Evolutionary conservation across 2,888 invertebrate genomes (phyloP), one percentile per base, ranked within the genome.

Genomic region (Patella depressa): DNA sequence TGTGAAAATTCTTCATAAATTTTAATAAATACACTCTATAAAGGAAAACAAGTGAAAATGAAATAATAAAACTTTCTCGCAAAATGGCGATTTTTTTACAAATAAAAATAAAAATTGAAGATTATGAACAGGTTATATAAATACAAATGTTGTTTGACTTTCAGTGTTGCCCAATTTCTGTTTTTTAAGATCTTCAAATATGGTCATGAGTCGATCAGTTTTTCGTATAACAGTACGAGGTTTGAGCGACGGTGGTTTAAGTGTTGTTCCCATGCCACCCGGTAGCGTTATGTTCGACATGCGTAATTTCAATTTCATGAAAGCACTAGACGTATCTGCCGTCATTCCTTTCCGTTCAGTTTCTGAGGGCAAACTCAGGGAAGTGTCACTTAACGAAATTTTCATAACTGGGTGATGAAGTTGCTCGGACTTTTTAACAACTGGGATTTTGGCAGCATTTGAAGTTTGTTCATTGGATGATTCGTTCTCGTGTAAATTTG

Each of bases 321-420:
- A 81, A 73, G 57, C 82, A 76, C 72, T 84, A 75, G 53, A 65
- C 24, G 54, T 81, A 70, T n/a, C 81, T 78, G 15, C 53, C 24
- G 14, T 80, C 78, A 12, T 76, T 74, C 53, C 34, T 69, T 29
- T n/a, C 29, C 19, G 9, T 71, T 76, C 29, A 29, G 70, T 17
- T 34, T n/a, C 53, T 70, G 55, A 17, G 24, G n/a, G 59, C 14
- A 34, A 65, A 59, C 72, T 80, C 3, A 85, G 78, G 12, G 87
- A 84, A 11, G 85, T 85, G 73, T 88, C 89, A 82, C 88, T 89
- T 73, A 85, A 81, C 7, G 87, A 88, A 15, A 82, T 84, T 78
- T 87, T 86, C 85, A 88, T 84, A 73, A 79, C 81, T 3, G 87
- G 84, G 77, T 87, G 87, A 29, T 81, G 78, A 9, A 86, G 77